phyloP scores from a whole-genome alignment of 2,797 vertebrate species.

The Intellagama lesueurii region DNA sequence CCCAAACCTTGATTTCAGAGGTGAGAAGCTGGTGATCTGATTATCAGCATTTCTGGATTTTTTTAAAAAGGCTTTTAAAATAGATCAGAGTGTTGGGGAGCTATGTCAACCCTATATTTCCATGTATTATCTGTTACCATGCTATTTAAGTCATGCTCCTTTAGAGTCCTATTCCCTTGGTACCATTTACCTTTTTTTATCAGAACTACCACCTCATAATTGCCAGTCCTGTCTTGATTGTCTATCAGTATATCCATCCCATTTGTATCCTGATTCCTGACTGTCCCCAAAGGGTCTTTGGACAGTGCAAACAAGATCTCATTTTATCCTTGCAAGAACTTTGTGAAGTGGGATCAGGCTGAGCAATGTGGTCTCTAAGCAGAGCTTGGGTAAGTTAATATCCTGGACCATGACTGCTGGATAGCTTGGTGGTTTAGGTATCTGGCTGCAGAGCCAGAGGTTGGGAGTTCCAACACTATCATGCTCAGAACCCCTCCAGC shows the following conservation, averaged over 20 bases:
- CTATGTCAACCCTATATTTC: neutral
- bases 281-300: conserved; percentile 3
- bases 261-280: neutral
- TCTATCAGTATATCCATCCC: conserved; percentile 4
- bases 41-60: conserved; percentile 15
- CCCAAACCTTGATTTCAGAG: conserved; percentile 1
- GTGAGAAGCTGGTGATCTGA: neutral
- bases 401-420: neutral
- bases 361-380: neutral
- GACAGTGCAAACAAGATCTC: neutral
- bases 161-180: neutral
- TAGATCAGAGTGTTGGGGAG: neutral
- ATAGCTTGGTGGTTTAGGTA: too few relatives aligned
- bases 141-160: neutral
- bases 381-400: neutral
- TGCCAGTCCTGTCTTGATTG: neutral
- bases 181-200: neutral
- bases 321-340: neutral
- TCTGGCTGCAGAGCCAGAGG: too few relatives aligned
- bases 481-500: too few relatives aligned
- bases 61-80: neutral
- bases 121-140: neutral
- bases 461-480: too few relatives aligned
- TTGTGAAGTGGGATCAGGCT: neutral
- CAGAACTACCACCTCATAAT: neutral